A percentile compares a stretch with the other conserved stretches of the same genome.
Evolutionary conservation across 2,888 invertebrate species (phyloP).

Genomic region (Erannis defoliaria): DNA sequence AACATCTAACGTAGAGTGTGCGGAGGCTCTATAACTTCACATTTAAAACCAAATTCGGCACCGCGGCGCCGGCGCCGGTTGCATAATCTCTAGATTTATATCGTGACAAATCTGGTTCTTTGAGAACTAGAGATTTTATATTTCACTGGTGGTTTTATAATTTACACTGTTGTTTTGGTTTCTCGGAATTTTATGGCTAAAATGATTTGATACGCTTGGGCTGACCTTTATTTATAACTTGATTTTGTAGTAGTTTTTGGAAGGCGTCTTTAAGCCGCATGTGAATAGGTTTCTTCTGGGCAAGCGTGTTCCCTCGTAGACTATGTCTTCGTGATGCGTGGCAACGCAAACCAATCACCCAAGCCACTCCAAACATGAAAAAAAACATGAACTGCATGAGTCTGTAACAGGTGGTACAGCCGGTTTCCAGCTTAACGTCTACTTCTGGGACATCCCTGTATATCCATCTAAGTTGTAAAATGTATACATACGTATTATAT

Average conservation of each 20-base stretch:
- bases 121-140: slow-evolving; percentile 27
- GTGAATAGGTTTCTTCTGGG: too few species aligned
- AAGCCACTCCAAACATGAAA: too few species aligned
- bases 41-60: slow-evolving; percentile 34
- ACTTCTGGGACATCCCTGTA: too few species aligned
- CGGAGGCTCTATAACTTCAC: slow-evolving; percentile 12
- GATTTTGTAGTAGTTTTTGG: neutral
- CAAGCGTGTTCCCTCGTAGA: too few species aligned
- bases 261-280: too few species aligned
- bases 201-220: slow-evolving; percentile 1
- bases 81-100: slow-evolving; percentile 42
- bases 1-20: slow-evolving; percentile 8
- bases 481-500: too few species aligned
- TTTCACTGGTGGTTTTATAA: slow-evolving; percentile 35
- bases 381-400: too few species aligned
- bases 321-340: neutral
- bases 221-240: neutral
- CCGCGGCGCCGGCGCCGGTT: slow-evolving; percentile 37
- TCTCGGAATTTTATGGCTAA: slow-evolving; percentile 26
- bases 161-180: slow-evolving; percentile 37
- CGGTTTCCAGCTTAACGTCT: too few species aligned
- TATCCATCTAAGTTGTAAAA: too few species aligned
- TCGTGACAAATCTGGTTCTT: slow-evolving; percentile 44
- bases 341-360: too few species aligned
- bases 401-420: too few species aligned